phyloP scores from a whole-genome alignment of 2,888 invertebrate species.

The Andricus quercusramuli region DNA sequence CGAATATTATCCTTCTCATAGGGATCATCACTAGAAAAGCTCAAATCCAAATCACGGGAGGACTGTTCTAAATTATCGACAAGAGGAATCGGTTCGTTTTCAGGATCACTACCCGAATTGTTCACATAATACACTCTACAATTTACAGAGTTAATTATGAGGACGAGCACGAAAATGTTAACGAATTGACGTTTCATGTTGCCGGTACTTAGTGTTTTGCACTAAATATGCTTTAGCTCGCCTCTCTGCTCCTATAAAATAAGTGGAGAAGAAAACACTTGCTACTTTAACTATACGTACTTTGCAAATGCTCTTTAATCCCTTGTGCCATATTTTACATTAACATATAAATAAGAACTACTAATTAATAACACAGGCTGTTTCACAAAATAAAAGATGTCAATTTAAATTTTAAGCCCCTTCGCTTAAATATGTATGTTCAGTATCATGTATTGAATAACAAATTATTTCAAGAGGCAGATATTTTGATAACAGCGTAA shows the following conservation, averaged over 20 bases:
- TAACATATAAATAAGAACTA: neutral
- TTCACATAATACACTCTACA: slow-evolving; percentile 61
- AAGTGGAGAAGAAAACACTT: neutral
- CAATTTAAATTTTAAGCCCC: slow-evolving; percentile 7
- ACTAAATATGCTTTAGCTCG: slow-evolving; percentile 5
- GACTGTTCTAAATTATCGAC: slow-evolving; percentile 62
- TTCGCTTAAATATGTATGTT: neutral
- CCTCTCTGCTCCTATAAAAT: neutral
- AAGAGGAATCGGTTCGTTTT: slow-evolving; percentile 53
- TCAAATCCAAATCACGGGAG: slow-evolving; percentile 70
- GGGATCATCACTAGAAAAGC: slow-evolving; percentile 64
- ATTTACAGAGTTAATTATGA: slow-evolving; percentile 39
- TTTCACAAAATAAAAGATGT: slow-evolving; percentile 10
- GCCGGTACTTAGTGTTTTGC: slow-evolving; percentile 37
- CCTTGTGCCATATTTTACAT: neutral
- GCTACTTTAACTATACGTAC: neutral
- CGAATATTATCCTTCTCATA: slow-evolving; percentile 46
- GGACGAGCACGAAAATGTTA: slow-evolving; percentile 51
- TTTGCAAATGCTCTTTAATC: neutral
- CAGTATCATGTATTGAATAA: neutral
- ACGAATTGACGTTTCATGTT: slow-evolving; percentile 56
- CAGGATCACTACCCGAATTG: slow-evolving; percentile 49
- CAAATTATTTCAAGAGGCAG: no score
- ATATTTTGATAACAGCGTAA: no score
- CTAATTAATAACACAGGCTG: neutral